Base-by-base conservation (phyloP, 2,888 invertebrate genomes). In the Pandemis heparana region DNA sequence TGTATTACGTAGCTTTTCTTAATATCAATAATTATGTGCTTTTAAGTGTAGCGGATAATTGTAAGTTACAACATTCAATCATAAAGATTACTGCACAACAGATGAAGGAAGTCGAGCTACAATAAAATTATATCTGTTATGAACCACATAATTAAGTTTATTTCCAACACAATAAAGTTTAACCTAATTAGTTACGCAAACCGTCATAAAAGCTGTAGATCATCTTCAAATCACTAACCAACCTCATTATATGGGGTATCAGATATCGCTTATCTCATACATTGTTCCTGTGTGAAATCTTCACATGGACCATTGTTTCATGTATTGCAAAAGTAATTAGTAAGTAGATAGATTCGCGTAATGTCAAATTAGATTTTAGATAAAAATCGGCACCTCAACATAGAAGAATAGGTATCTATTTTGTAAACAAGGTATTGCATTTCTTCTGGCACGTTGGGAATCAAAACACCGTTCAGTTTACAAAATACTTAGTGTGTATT, bases 251-350 rank as follows among this genome's bases (percentile, higher is more conserved):
- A 16, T 6, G 53, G n/a, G n/a, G 48, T 72, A 68, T 63, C 62
- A 61, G 62, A 62, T 68, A 72, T 68, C 62, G 56, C 56, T 39
- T 68, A 72, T 72, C 72, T 68, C n/a, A 5, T 41, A 67, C 67
- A 63, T 72, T 72, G 72, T 72, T 67, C 39, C 67, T 32, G 41
- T 65, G 62, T 38, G 67, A 72, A 72, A 46, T 43, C 62, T 72
- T 72, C 72, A 43, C 72, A 63, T 12, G 18, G 14, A 23, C 67
- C 61, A 72, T 72, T 72, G 72, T 72, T 14, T 56, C 53, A 7
- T 43, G 56, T 62, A 67, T 72, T 72, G 72, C 72, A 46, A 68
- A 51, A 70, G 48, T 74, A 64, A 70, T 65, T 74, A 53, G 53
- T 10, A 48, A 53, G 53, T 10, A 46, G 70, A 70, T 65, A 66